phyloP scores from a whole-genome alignment of 92 coral and sea anemone genomes.

The Porites evermanni region DNA sequence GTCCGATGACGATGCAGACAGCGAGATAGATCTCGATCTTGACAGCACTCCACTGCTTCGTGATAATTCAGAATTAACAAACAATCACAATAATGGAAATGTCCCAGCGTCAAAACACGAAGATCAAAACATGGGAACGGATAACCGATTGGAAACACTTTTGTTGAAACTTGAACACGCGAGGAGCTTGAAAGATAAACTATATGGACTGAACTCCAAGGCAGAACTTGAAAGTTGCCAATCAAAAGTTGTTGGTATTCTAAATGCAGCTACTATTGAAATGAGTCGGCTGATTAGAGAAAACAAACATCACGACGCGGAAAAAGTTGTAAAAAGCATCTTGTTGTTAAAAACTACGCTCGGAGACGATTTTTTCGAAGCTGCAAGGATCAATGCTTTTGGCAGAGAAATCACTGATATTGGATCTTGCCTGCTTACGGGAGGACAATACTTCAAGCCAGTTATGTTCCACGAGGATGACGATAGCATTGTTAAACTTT shows the following conservation, averaged over 20 bases:
- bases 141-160: conserved; percentile 44
- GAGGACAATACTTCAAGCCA: conserved; percentile 86
- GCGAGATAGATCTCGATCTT: conserved; percentile 13
- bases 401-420: conserved; percentile 77
- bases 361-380: conserved; percentile 72
- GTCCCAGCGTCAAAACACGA: not conserved
- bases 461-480: conserved; percentile 84
- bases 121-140: not conserved
- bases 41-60: conserved; percentile 32
- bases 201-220: not conserved
- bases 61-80: conserved; percentile 16
- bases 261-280: conserved; percentile 75
- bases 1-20: not conserved
- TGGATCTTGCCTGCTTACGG: conserved; percentile 65
- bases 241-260: conserved; percentile 56
- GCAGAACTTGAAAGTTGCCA: conserved; percentile 47
- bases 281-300: conserved; percentile 64
- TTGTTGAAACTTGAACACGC: conserved; percentile 68
- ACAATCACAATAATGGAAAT: not conserved
- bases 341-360: conserved; percentile 56
- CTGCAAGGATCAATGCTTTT: conserved; percentile 73
- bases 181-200: conserved; percentile 35
- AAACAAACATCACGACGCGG: conserved; percentile 66
- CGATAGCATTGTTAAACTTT: conserved; percentile 76
- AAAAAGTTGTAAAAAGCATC: conserved; percentile 67